These are phyloP conservation scores for Epinotia ramella DNA, from an alignment of 2,888 invertebrate genomes.

Conservation along the genomic window DNA sequence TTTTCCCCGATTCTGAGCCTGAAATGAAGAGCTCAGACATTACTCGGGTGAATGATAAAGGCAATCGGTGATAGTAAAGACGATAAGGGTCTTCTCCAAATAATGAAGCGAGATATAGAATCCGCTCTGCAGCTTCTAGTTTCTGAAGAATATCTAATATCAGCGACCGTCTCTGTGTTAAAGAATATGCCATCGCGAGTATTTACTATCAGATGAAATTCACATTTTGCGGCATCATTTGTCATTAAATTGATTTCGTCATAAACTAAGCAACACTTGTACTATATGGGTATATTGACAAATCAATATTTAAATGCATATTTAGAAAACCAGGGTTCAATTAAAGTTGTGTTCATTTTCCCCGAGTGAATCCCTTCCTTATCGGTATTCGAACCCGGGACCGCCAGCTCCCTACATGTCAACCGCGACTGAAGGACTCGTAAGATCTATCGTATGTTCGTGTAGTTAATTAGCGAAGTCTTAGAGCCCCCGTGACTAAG, in stretches of 20 bases:
- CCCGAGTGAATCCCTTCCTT: too few relatives aligned
- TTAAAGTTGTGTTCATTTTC: not conserved
- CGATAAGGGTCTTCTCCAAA: too few relatives aligned
- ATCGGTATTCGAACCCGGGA: not conserved
- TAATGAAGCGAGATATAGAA: not conserved
- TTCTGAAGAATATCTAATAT: not conserved
- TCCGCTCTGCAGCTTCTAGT: not conserved
- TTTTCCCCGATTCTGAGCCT: not conserved
- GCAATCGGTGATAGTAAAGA: too few relatives aligned
- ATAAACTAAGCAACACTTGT: too few relatives aligned
- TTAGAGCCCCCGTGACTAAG: constrained; percentile 60
- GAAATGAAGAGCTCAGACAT: too few relatives aligned
- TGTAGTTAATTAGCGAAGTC: constrained; percentile 59
- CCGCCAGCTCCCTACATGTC: not conserved
- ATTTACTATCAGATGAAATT: not conserved
- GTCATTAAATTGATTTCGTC: not conserved
- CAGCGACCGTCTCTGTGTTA: not conserved
- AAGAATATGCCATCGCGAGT: not conserved
- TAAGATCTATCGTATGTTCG: not conserved
- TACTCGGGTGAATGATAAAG: too few relatives aligned
- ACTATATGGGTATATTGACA: too few relatives aligned
- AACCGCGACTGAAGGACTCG: not conserved
- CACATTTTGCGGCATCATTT: not conserved
- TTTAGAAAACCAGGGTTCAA: not conserved
- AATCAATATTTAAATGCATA: too few relatives aligned